Evolutionary conservation across 2,888 invertebrate genomes (phyloP), one percentile per base, ranked within the genome.

Genomic region (Sericinus montela): DNA sequence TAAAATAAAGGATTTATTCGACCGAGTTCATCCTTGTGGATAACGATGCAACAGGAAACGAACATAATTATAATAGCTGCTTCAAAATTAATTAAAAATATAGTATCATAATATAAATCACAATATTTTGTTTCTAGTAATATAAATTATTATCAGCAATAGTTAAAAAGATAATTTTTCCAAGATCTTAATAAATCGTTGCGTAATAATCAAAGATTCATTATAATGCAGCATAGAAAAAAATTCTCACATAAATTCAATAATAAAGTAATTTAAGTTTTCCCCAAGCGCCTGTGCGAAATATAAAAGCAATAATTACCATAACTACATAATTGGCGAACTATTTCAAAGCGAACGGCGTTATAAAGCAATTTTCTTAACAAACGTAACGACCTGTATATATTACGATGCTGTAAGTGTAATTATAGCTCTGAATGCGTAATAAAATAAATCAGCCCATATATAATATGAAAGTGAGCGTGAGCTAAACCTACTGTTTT

Each of bases 301-400:
- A 52, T 46, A 58, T 60, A 50, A 53, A 59, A 52, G 69, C 68
- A 69, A 67, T 60, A 54, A 62, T 62, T 54, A 59, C 43, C 52
- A 47, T 51, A 53, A 54, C 51, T 42, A 45, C 41, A 42, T 57
- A 58, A 59, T 50, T 51, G 55, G 49, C 38, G 49, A 58, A 58
- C 57, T 58, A 58, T 62, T 63, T 59, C 49, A 51, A 59, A 63
- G 59, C 58, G 57, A 58, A 60, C 48, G 57, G 53, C 48, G 45
- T 55, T 54, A 55, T 59, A 59, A 57, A 65, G 60, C 56, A 52
- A 58, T 63, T 63, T 56, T 59, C 34, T 39, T 37, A 35, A 39
- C 10, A 34, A 49, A 35, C 35, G 44, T 50, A 54, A 55, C 53
- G 48, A 52, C 19, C 45, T 19, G 14, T 41, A 39, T 19, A 15